Evolutionary conservation across 2,113 vertebrate species (phyloP), one percentile per base, ranked within the genome.

Genomic region (Cochlearius cochlearius): DNA sequence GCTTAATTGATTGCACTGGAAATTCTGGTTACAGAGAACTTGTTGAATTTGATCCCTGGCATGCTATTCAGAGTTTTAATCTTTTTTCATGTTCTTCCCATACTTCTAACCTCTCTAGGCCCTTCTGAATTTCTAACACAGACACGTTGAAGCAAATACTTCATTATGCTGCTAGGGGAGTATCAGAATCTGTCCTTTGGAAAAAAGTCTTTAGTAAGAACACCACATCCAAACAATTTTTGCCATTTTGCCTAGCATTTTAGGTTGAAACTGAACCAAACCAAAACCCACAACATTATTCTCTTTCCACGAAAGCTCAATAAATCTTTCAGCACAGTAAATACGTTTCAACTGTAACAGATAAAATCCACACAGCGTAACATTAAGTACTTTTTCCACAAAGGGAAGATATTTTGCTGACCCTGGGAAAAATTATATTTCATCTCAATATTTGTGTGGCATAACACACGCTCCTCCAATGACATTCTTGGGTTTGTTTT

Each of bases 211-310:
- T 64, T 19, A 94, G 52, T 81, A 91, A 87, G 29, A 94, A 53
- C 36, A 84, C 4, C 27, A 66, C 6, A 83, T 94, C 34, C 66
- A 84, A 95, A 87, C 29, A 60, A 19, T 60, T 94, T 94, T 76
- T 82, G 77, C 72, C 52, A 62, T 92, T 94, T 94, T 94, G 32
- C 62, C 64, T 66, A 94, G 86, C 26, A 76, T 94, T 94, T 91
- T 68, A 69, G 17, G 36, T 85, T 96, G 92, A 94, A 96, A 88
- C 20, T 27, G 53, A 88, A 75, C 53, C 87, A 95, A 91, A 76
- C 21, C 60, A 78, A 93, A 96, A 9, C 4, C 60, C 66, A 60
- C 50, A 90, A 81, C 62, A 76, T 55, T 43, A 78, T 82, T 86
- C 32, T 82, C 43, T 58, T 96, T 89, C 86, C 73, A 72, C 11